phyloP scores from a whole-genome alignment of 1,140 invertebrate species.

The Medauroidea extradentata region DNA sequence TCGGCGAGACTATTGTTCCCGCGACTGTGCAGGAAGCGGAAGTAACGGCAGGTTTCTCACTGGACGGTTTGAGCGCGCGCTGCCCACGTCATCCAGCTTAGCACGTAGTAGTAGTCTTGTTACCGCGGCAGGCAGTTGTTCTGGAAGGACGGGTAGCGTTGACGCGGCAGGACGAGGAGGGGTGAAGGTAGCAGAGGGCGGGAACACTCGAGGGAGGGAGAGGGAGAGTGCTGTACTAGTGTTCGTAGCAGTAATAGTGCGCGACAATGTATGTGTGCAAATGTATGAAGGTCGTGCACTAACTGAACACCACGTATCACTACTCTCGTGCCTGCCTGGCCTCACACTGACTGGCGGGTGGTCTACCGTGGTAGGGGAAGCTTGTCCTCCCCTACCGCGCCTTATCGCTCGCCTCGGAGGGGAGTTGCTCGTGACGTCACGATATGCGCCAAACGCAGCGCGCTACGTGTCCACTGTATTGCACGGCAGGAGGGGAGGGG shows the following conservation, averaged over 20 bases:
- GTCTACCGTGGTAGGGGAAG: conserved; percentile 2
- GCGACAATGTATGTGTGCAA: not conserved
- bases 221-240: not conserved
- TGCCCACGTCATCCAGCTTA: too few relatives aligned
- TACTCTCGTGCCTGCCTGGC: too few relatives aligned
- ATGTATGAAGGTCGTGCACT: not conserved
- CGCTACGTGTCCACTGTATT: not conserved
- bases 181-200: not conserved
- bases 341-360: conserved; percentile 6
- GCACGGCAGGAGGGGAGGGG: not conserved
- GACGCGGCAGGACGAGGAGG: not conserved
- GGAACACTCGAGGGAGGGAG: not conserved
- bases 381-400: not conserved
- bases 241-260: too few relatives aligned
- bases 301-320: too few relatives aligned
- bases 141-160: too few relatives aligned
- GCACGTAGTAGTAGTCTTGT: too few relatives aligned
- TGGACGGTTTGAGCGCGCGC: not conserved
- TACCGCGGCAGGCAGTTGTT: too few relatives aligned
- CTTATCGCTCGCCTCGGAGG: not conserved
- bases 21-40: not conserved
- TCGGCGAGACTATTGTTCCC: not conserved
- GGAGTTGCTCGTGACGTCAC: not conserved
- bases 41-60: not conserved
- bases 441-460: not conserved